Percentiles rank a stretch among this genome's conserved stretches.
phyloP scores from a whole-genome alignment of 2,888 invertebrate species.

The Folsomia candida region DNA sequence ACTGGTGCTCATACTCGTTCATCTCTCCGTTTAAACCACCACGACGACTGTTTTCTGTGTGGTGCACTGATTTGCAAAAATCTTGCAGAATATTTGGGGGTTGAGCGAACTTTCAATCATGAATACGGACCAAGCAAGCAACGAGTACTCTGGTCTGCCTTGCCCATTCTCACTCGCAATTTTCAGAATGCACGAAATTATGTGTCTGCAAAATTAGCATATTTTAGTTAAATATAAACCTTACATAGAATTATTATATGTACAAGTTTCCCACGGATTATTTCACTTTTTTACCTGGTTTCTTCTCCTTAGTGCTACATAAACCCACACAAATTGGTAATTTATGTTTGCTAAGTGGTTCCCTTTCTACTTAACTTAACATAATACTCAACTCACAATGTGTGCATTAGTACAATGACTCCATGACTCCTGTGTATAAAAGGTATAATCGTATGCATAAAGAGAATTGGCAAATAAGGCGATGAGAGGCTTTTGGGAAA shows the following conservation, averaged over 20 bases:
- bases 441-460: no score
- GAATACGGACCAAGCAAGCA: neutral
- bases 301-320: no score
- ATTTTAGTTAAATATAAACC: neutral
- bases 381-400: no score
- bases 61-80: neutral
- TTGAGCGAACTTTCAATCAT: constrained; percentile 1
- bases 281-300: no score
- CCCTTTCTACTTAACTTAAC: no score
- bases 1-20: neutral
- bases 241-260: no score
- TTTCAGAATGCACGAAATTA: no score
- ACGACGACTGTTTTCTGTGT: neutral
- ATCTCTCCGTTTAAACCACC: neutral
- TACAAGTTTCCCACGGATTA: no score
- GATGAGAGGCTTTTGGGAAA: neutral
- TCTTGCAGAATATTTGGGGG: neutral
- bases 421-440: no score
- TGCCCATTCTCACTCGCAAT: neutral
- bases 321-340: no score
- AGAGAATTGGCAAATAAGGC: neutral
- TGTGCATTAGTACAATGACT: no score
- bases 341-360: no score
- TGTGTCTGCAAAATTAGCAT: neutral
- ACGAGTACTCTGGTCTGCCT: neutral